Evolutionary conservation across 2,113 vertebrate species (phyloP), one percentile per base, ranked within the genome.

Genomic region (Notothenia rossii): DNA sequence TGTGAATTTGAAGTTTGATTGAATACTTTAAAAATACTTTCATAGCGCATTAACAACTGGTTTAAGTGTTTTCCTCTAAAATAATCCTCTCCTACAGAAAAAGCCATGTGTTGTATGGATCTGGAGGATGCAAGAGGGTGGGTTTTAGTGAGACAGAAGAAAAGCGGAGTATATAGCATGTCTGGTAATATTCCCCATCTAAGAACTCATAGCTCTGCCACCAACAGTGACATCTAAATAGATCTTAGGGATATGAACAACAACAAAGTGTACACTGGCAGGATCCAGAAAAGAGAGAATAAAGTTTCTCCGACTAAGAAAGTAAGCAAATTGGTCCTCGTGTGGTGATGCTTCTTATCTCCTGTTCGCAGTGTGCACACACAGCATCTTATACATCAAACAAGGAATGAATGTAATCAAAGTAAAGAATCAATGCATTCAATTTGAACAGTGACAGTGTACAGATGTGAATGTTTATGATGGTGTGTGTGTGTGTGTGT

Each of bases 401-500:
- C 36, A 17, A 40, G 6, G 2, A 64, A 48, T 2, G 1, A 48
- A 73, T 59, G 22, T 67, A 63, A 71, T 61, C 59, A 55, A 77
- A 20, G 40, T 0, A 14, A 22, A 33, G 18, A 53, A 77, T 29
- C 8, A 29, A 50, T 48, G 43, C 20, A 36, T 51, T 70, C 77
- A 72, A 59, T 84, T 55, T 33, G n/a, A 18, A 79, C 6, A 77
- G 59, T 61, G 12, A 58, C 59, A 60, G 59, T 72, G 59, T 17
- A 17, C 9, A 53, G 1, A 54, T 70, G 65, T 33, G 18, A 59
- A 9, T 33, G 53, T 77, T 58, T 77, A 69, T 72, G 63, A 53
- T 50, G 40, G 50, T 40, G 33, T 83, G 79, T 65, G 72, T 69
- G 82, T 80, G 79, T 85, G 50, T 29, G 29, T 29, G 29, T 3